Conservation (phyloP, 1,140 invertebrate genomes). For the Adoxophyes honmai region DNA sequence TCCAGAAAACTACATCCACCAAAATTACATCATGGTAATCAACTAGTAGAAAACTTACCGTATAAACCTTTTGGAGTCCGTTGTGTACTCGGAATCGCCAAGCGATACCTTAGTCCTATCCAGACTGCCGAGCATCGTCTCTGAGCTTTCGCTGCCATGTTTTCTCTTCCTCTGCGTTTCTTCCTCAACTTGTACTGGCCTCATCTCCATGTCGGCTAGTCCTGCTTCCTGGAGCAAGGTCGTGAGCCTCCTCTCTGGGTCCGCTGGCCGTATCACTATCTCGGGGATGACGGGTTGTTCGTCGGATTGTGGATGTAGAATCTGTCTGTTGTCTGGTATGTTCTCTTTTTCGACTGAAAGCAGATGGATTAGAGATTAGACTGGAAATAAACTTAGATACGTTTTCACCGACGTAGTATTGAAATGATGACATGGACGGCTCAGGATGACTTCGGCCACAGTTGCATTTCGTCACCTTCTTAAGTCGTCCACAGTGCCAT, state of each 20-base stretch:
- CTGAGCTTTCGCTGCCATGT: constrained; percentile 35
- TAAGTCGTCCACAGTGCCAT: too few relatives aligned
- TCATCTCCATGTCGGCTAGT: constrained; percentile 30
- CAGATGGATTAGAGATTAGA: neutral
- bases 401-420: too few relatives aligned
- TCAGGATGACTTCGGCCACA: too few relatives aligned
- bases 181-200: neutral
- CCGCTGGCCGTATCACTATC: neutral
- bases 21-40: too few relatives aligned
- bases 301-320: neutral
- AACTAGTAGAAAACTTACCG: constrained; percentile 30
- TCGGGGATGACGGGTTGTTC: neutral
- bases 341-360: constrained; percentile 54
- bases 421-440: too few relatives aligned
- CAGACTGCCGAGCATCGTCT: constrained; percentile 55
- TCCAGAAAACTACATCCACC: too few relatives aligned
- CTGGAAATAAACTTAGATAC: too few relatives aligned
- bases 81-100: constrained; percentile 52
- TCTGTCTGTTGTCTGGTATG: constrained; percentile 25
- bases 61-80: constrained; percentile 48
- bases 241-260: constrained; percentile 22
- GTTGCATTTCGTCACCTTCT: too few relatives aligned
- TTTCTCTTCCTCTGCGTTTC: neutral
- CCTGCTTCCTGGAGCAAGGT: constrained; percentile 43
- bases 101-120: constrained; percentile 63